A percentile compares a stretch with the other conserved stretches of the same genome.
Conservation (phyloP, 1,140 invertebrate species). For the Cydia pomonella region DNA sequence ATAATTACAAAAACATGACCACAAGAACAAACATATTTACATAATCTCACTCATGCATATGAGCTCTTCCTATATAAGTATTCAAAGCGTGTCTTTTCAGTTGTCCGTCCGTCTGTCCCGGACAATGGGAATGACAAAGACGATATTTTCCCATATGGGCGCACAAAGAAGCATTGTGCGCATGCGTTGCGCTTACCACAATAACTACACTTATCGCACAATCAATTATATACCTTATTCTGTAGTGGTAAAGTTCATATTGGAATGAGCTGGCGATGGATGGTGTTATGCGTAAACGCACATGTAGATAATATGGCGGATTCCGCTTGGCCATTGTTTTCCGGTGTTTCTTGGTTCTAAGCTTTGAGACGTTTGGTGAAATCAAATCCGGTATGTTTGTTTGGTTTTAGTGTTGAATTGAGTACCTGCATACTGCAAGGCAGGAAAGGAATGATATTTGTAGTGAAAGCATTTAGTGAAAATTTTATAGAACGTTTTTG, state of each 20-base stretch:
- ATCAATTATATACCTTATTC: not conserved
- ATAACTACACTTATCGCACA: slow-evolving; percentile 30
- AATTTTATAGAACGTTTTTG: too few relatives aligned
- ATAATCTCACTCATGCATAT: slow-evolving; percentile 57
- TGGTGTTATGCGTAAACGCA: not conserved
- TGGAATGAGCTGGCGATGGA: not conserved
- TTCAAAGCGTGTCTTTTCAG: slow-evolving; percentile 76
- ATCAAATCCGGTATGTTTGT: slow-evolving; percentile 16
- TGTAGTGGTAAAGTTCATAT: not conserved
- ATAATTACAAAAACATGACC: slow-evolving; percentile 37
- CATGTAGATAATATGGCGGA: slow-evolving; percentile 18
- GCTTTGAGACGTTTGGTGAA: slow-evolving; percentile 2
- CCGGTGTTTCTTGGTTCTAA: slow-evolving; percentile 45
- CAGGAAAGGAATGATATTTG: not conserved
- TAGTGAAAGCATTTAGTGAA: too few relatives aligned
- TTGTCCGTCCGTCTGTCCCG: slow-evolving; percentile 74
- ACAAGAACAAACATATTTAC: slow-evolving; percentile 54
- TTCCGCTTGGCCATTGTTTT: slow-evolving; percentile 51
- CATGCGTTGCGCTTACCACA: slow-evolving; percentile 43
- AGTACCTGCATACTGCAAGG: not conserved
- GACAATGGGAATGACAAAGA: slow-evolving; percentile 74
- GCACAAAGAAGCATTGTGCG: slow-evolving; percentile 67
- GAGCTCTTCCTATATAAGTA: slow-evolving; percentile 61
- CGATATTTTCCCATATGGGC: slow-evolving; percentile 77
- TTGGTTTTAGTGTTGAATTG: not conserved